phyloP scores from a whole-genome alignment of 2,888 invertebrate genomes.

The Meandrusa payeni region DNA sequence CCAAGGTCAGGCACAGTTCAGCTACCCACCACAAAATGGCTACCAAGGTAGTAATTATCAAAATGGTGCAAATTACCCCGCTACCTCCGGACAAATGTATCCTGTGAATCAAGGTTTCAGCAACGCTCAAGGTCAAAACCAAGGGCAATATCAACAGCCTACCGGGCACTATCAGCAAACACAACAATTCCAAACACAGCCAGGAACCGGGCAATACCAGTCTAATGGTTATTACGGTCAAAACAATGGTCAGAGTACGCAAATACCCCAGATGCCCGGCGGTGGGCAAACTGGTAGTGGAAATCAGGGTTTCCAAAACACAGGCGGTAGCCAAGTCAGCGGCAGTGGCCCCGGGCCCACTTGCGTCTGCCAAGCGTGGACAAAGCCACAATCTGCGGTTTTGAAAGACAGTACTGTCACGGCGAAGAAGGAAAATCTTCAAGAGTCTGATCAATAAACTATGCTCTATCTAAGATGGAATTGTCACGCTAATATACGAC shows the following conservation, averaged over 20 bases:
- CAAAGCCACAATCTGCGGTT: constrained; percentile 46
- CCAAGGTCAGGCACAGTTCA: constrained; percentile 41
- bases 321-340: constrained; percentile 40
- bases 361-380: constrained; percentile 70
- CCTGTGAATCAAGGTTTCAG: constrained; percentile 15
- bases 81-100: constrained; percentile 27
- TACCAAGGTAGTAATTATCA: constrained; percentile 37
- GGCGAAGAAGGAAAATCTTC: constrained; percentile 38
- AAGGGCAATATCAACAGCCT: constrained; percentile 31
- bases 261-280: constrained; percentile 18
- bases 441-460: constrained; percentile 28
- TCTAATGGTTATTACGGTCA: constrained; percentile 22
- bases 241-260: constrained; percentile 12
- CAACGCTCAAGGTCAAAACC: constrained; percentile 28
- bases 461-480: no score
- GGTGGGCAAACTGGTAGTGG: constrained; percentile 27
- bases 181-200: constrained; percentile 20
- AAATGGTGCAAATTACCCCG: constrained; percentile 27
- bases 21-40: constrained; percentile 38
- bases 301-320: constrained; percentile 43
- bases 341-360: constrained; percentile 50
- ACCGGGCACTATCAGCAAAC: constrained; percentile 27
- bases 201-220: constrained; percentile 9
- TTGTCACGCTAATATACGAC: no score
- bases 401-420: constrained; percentile 30